Conservation (phyloP, 2,888 invertebrate genomes). For the Lasioglossum pauxillum region DNA sequence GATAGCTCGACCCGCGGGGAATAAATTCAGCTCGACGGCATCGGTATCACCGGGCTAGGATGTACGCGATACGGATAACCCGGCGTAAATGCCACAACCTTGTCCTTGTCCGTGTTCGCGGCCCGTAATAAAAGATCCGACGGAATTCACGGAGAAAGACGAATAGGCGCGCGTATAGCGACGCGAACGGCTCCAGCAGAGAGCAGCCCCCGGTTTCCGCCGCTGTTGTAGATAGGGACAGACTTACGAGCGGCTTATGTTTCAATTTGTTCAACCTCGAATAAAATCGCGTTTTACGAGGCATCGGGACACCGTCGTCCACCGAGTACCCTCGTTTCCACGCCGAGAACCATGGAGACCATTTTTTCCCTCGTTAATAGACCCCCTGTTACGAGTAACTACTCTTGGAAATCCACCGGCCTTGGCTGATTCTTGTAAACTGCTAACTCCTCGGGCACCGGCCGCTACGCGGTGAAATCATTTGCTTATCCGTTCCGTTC, state of each 20-base stretch:
- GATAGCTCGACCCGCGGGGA: conserved; percentile 22
- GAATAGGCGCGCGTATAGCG: conserved; percentile 51
- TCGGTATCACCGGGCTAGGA: conserved; percentile 41
- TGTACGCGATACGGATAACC: conserved; percentile 51
- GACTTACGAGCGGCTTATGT: conserved; percentile 77
- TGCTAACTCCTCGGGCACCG: conserved; percentile 23
- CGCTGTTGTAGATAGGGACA: conserved; percentile 57
- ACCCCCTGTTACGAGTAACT: conserved; percentile 41
- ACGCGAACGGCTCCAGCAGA: conserved; percentile 30
- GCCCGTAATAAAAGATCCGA: conserved; percentile 60
- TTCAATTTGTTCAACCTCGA: conserved; percentile 75
- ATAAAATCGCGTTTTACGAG: conserved; percentile 76
- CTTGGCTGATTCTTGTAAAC: conserved; percentile 27
- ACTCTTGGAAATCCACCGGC: conserved; percentile 1
- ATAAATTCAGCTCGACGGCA: conserved; percentile 62
- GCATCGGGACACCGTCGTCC: conserved; percentile 63
- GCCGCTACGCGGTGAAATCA: conserved; percentile 15
- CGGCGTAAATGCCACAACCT: conserved; percentile 57
- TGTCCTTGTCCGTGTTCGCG: conserved; percentile 64
- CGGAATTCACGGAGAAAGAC: conserved; percentile 58
- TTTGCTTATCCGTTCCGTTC: conserved; percentile 8
- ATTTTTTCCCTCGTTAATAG: conserved; percentile 57
- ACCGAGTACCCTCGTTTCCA: conserved; percentile 23
- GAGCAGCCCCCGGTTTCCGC: conserved; percentile 21
- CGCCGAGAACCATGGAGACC: conserved; percentile 41